phyloP scores from a whole-genome alignment of 1,140 invertebrate species.

The Papilio polytes region DNA sequence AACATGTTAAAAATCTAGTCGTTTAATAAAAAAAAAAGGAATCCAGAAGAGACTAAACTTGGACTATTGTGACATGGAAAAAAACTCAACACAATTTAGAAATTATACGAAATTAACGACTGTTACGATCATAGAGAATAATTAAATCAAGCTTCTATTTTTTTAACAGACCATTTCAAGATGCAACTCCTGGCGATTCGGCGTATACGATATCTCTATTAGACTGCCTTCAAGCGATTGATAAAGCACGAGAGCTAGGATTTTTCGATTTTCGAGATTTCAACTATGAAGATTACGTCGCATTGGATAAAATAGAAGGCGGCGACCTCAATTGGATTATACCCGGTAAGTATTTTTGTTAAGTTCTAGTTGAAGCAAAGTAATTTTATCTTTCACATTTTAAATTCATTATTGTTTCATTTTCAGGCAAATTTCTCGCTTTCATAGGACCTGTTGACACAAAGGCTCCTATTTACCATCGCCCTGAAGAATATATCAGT shows the following conservation, averaged over 20 bases:
- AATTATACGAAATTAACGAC: background rate
- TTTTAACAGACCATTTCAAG: slow-evolving; percentile 88
- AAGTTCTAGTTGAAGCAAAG: background rate
- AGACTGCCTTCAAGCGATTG: slow-evolving; percentile 94
- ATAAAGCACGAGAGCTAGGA: slow-evolving; percentile 92
- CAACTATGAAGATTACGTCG: slow-evolving; percentile 97
- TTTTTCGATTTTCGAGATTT: slow-evolving; percentile 98
- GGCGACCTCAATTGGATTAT: slow-evolving; percentile 99
- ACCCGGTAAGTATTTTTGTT: slow-evolving; percentile 85
- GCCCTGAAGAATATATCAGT: slow-evolving; percentile 97
- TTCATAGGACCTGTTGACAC: slow-evolving; percentile 97
- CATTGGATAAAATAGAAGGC: slow-evolving; percentile 95
- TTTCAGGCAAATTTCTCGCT: slow-evolving; percentile 93
- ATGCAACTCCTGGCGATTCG: slow-evolving; percentile 93
- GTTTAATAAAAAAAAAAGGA: background rate
- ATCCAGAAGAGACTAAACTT: background rate
- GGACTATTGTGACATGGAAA: background rate
- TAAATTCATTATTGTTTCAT: background rate
- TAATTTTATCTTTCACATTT: background rate
- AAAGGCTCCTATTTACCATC: slow-evolving; percentile 93
- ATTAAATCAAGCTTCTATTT: background rate
- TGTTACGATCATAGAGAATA: background rate
- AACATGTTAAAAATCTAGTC: background rate
- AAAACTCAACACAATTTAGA: too few relatives aligned
- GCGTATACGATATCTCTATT: slow-evolving; percentile 92